Percentiles rank a stretch among this genome's conserved stretches.
Conservation (phyloP, 2,888 invertebrate species). For the Thumatha senex region DNA sequence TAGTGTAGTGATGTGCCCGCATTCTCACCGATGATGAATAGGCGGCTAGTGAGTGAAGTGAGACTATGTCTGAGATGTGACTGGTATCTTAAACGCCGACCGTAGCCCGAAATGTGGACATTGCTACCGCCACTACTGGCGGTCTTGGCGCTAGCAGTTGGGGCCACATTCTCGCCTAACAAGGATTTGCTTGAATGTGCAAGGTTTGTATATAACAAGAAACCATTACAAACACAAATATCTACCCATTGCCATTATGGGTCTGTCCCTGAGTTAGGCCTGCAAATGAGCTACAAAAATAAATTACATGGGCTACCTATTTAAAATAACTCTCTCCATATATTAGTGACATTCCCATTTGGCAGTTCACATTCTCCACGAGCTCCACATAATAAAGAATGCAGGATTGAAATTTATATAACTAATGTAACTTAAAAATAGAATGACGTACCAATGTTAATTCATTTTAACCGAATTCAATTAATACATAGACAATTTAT, state of each 20-base stretch:
- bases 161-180: conserved; percentile 66
- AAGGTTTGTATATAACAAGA: conserved; percentile 61
- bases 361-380: too few species aligned
- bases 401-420: too few species aligned
- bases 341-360: too few species aligned
- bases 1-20: conserved; percentile 69
- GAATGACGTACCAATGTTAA: too few species aligned
- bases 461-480: too few species aligned
- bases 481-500: too few species aligned
- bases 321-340: too few species aligned
- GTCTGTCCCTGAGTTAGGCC: conserved; percentile 57
- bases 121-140: conserved; percentile 63
- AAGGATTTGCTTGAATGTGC: conserved; percentile 77
- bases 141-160: conserved; percentile 63
- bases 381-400: too few species aligned
- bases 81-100: conserved; percentile 57
- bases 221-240: conserved; percentile 9
- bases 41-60: conserved; percentile 67
- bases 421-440: too few species aligned
- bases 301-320: conserved; percentile 68
- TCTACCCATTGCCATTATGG: too few species aligned
- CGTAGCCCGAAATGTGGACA: conserved; percentile 73
- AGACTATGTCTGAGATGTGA: conserved; percentile 61
- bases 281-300: conserved; percentile 73
- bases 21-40: conserved; percentile 67